Evolutionary conservation across 2,888 invertebrate genomes (phyloP), one percentile per base, ranked within the genome.

Genomic region (Drosophila trichaetosa): DNA sequence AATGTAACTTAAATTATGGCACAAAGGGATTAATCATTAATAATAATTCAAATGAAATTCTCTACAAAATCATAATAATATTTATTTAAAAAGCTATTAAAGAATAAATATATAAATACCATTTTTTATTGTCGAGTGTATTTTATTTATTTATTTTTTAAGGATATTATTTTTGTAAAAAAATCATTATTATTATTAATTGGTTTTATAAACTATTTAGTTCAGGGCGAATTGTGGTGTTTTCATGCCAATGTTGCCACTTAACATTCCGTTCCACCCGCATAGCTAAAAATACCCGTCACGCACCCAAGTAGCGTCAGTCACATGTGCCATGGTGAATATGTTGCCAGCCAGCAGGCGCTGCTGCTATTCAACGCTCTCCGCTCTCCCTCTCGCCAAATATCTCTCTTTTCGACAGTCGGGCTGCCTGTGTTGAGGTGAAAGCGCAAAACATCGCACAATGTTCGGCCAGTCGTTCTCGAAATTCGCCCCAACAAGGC

Each of bases 251-350:
- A 49, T 81, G 86, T 89, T 27, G 27, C 52, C 71, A 78, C 69
- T 78, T 64, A 66, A 56, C 49, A 63, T 69, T 51, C 69, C 73
- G 57, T 76, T 81, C 73, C 88, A 75, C 86, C 89, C 89, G 85
- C 84, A 52, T 59, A 18, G 67, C 90, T 87, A 85, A 79, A 88
- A 89, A 87, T 87, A 89, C 87, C 81, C 79, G 56, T 40, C 69
- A 59, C 34, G 63, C 87, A 69, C 77, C 80, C 77, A 79, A 72
- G 60, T 68, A 81, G 71, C 74, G 85, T 74, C 80, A 79, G 85
- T 89, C 86, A 89, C 90, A 87, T 87, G 90, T 73, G 76, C 73
- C 64, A 67, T 82, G 86, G 89, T 87, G 88, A 89, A 76, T 76
- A 81, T 68, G 76, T 61, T 48, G 67, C 61, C 64, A 73, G 63